phyloP scores from a whole-genome alignment of 2,797 vertebrate genomes.

The Orestias chungarensis region DNA sequence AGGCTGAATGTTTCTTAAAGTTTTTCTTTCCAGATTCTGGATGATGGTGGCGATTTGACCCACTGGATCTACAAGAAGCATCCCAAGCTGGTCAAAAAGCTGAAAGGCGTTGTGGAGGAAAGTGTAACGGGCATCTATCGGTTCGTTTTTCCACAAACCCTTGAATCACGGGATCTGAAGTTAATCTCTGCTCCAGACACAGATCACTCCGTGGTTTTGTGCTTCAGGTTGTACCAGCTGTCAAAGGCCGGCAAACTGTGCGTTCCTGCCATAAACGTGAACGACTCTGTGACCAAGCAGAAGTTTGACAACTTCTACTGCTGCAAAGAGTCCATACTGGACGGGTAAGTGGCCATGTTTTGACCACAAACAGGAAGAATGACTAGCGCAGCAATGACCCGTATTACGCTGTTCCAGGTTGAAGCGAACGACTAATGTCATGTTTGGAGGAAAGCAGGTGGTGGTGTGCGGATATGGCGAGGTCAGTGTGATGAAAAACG shows the following conservation, averaged over 20 bases:
- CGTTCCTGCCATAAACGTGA: conserved; percentile 92
- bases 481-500: conserved; percentile 76
- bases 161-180: not conserved
- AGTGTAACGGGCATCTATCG: conserved; percentile 94
- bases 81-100: conserved; percentile 89
- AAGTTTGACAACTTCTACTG: conserved; percentile 96
- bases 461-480: conserved; percentile 92
- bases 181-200: not conserved
- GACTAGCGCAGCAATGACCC: not conserved
- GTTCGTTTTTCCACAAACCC: conserved; percentile 61
- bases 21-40: conserved; percentile 84
- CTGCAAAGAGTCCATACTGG: conserved; percentile 93
- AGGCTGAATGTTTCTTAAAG: not conserved
- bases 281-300: conserved; percentile 94
- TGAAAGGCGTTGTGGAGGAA: conserved; percentile 95
- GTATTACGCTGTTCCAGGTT: conserved; percentile 72
- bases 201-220: not conserved
- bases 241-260: conserved; percentile 89
- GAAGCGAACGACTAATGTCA: conserved; percentile 90
- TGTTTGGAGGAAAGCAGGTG: conserved; percentile 93
- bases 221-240: conserved; percentile 87
- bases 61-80: conserved; percentile 95
- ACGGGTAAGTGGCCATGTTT: conserved; percentile 80
- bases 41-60: conserved; percentile 95
- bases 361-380: conserved; percentile 6